A percentile compares a stretch with the other conserved stretches of the same genome.
Conservation (phyloP, 2,888 invertebrate genomes). For the Caenorhabditis japonica region DNA sequence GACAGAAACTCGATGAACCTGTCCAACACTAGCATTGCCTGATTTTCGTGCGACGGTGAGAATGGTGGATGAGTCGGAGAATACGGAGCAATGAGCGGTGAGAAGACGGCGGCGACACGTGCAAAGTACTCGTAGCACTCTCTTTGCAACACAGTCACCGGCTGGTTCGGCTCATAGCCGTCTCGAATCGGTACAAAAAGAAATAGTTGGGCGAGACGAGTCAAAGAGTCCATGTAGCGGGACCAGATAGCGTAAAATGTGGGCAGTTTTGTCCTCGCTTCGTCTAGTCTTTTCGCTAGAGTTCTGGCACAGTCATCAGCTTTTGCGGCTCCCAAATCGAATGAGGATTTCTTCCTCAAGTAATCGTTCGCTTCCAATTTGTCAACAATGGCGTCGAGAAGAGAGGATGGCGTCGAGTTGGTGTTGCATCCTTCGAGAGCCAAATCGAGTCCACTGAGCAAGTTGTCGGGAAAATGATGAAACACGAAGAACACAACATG, state of each 20-base stretch:
- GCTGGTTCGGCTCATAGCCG: constrained; percentile 47
- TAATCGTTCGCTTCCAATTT: constrained; percentile 53
- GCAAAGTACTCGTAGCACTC: constrained; percentile 66
- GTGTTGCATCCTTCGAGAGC: constrained; percentile 69
- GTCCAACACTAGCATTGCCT: constrained; percentile 62
- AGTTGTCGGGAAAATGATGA: constrained; percentile 73
- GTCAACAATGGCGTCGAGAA: constrained; percentile 62
- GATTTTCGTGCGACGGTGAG: constrained; percentile 61
- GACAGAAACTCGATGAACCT: constrained; percentile 66
- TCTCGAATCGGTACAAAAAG: constrained; percentile 57
- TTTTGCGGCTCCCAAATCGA: constrained; percentile 43
- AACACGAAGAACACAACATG: constrained; percentile 73
- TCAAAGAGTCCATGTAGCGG: constrained; percentile 52
- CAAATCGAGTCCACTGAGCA: constrained; percentile 66
- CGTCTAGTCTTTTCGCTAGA: constrained; percentile 42
- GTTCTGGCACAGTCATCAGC: constrained; percentile 50
- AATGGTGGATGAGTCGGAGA: constrained; percentile 70
- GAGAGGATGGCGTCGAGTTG: constrained; percentile 61
- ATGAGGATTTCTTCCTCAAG: constrained; percentile 21
- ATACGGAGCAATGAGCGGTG: constrained; percentile 69
- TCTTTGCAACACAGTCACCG: constrained; percentile 43
- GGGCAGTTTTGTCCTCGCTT: constrained; percentile 52
- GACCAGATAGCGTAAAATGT: constrained; percentile 53
- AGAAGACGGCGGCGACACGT: constrained; percentile 60
- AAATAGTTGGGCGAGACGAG: constrained; percentile 57